These are phyloP conservation scores for Galbula dea DNA, from an alignment of 2,113 vertebrate genomes.

Conservation along the genomic window DNA sequence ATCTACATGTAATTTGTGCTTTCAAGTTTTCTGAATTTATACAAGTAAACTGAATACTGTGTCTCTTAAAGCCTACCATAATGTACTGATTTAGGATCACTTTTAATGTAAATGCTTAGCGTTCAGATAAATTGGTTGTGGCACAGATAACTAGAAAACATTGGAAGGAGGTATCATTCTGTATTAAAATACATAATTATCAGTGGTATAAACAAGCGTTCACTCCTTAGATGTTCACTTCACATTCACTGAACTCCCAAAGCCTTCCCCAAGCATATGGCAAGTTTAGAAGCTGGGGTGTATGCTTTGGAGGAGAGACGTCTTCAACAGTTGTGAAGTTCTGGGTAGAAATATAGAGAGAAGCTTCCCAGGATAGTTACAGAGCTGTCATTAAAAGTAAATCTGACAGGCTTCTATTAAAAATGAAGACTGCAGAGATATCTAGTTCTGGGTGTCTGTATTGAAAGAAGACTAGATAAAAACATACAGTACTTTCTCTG, in stretches of 20 bases:
- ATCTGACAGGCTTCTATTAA: conserved; percentile 20
- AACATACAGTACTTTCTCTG: background rate
- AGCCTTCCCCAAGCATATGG: background rate
- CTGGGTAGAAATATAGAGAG: background rate
- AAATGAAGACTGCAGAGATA: conserved; percentile 20
- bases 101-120: background rate
- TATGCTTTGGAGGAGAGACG: background rate
- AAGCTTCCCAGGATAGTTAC: conserved; percentile 1
- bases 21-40: background rate
- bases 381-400: conserved; percentile 28
- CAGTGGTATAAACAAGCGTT: background rate
- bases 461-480: background rate
- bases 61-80: background rate
- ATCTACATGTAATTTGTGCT: background rate
- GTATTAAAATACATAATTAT: background rate
- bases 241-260: background rate
- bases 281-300: background rate
- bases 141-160: background rate
- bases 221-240: background rate
- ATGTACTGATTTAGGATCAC: background rate
- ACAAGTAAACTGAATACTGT: background rate
- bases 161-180: background rate
- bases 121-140: background rate
- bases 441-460: background rate
- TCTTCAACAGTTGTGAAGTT: background rate